These are phyloP conservation scores for Drosophila niveifrons DNA, from an alignment of 2,888 invertebrate genomes.

Conservation along the genomic window DNA sequence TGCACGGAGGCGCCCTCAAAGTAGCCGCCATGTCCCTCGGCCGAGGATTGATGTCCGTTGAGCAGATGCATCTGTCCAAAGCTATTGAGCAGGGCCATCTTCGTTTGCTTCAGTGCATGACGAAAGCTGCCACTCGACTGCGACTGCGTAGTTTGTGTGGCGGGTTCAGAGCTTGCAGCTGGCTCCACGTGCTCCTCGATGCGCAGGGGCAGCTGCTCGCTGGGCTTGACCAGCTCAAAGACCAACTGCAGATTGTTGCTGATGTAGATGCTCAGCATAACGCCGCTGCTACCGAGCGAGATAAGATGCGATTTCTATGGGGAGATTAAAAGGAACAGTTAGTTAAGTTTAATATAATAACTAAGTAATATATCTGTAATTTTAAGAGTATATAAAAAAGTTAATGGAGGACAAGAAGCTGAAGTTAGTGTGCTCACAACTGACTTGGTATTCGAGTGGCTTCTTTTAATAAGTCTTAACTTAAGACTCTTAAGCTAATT, in stretches of 20 bases:
- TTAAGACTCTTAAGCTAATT: too few species aligned
- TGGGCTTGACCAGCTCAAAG: slow-evolving; percentile 83
- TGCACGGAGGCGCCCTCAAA: slow-evolving; percentile 79
- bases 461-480: too few species aligned
- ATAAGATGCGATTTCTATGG: slow-evolving; percentile 83
- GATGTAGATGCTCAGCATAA: slow-evolving; percentile 83
- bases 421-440: too few species aligned
- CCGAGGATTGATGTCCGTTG: slow-evolving; percentile 69
- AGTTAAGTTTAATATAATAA: background rate
- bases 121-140: slow-evolving; percentile 63
- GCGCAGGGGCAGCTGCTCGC: slow-evolving; percentile 70
- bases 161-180: slow-evolving; percentile 11
- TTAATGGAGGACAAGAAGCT: too few species aligned
- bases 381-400: too few species aligned
- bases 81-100: slow-evolving; percentile 82
- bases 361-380: background rate
- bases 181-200: slow-evolving; percentile 66
- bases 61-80: slow-evolving; percentile 83
- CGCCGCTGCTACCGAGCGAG: slow-evolving; percentile 84
- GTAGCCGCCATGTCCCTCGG: slow-evolving; percentile 53
- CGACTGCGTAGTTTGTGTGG: background rate
- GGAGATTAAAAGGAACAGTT: background rate
- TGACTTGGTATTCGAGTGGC: too few species aligned
- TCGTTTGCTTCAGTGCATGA: slow-evolving; percentile 83
- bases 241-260: slow-evolving; percentile 80